phyloP scores from a whole-genome alignment of 1,140 invertebrate species.

The Heliconius hewitsoni region DNA sequence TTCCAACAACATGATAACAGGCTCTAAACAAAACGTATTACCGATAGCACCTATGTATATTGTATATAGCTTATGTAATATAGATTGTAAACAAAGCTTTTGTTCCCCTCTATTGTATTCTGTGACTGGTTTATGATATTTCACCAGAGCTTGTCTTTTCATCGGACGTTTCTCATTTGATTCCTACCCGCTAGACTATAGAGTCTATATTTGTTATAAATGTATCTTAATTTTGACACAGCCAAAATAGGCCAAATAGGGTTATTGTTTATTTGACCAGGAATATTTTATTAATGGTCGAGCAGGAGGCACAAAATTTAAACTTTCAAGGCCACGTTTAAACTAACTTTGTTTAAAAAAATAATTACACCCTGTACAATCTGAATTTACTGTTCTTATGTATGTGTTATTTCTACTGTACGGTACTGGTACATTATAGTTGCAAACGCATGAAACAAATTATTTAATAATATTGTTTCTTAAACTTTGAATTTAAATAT shows the following conservation, averaged over 20 bases:
- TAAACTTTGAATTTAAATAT: no score
- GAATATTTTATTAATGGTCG: not conserved
- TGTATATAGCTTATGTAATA: not conserved
- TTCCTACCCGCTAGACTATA: not conserved
- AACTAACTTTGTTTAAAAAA: not conserved
- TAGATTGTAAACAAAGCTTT: slow-evolving; percentile 4
- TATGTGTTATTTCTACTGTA: no score
- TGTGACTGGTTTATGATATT: slow-evolving; percentile 4
- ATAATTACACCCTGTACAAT: no score
- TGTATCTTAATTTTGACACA: not conserved
- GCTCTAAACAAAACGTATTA: slow-evolving; percentile 18
- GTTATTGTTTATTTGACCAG: not conserved
- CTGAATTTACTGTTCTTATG: no score
- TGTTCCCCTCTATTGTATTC: slow-evolving; percentile 10
- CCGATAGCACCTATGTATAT: not conserved
- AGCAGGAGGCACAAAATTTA: not conserved
- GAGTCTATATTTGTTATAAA: not conserved
- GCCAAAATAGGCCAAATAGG: not conserved
- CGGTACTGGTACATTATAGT: no score
- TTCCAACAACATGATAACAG: slow-evolving; percentile 33
- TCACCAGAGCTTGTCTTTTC: not conserved
- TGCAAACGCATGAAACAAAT: no score
- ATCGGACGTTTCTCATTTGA: not conserved
- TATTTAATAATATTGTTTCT: no score
- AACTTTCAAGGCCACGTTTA: not conserved